phyloP scores from a whole-genome alignment of 2,797 vertebrate species.

The Darevskia mixta region DNA sequence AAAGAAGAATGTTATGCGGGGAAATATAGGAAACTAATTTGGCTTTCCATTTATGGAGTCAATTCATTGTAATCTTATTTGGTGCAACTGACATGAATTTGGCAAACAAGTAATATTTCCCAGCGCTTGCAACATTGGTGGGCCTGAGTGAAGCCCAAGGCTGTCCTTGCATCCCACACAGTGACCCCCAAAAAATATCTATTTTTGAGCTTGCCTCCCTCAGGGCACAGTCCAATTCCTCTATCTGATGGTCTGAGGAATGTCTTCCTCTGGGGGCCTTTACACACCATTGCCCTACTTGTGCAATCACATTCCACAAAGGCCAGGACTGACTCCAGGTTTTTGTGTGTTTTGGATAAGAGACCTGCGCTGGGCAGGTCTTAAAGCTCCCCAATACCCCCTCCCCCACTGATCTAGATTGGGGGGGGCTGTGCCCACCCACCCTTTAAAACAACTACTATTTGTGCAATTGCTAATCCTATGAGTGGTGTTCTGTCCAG shows the following conservation, averaged over 20 bases:
- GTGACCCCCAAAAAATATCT: background rate
- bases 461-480: no score
- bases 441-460: no score
- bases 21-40: no score
- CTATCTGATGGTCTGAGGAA: background rate
- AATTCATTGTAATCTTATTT: no score
- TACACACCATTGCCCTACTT: background rate
- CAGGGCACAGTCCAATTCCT: background rate
- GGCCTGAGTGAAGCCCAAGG: background rate
- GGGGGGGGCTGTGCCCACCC: no score
- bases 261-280: background rate
- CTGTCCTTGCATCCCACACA: background rate
- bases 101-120: background rate
- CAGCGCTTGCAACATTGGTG: background rate
- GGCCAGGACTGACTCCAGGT: background rate
- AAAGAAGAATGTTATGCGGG: no score
- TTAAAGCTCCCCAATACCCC: no score
- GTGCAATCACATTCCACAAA: constrained; percentile 6
- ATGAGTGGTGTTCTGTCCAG: no score
- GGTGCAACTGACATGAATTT: background rate
- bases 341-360: no score
- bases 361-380: background rate
- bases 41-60: no score
- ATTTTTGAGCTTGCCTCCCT: constrained; percentile 8
- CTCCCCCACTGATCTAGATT: no score